Evolutionary conservation across 2,888 invertebrate species (phyloP).

Genomic region (Mimas tiliae): DNA sequence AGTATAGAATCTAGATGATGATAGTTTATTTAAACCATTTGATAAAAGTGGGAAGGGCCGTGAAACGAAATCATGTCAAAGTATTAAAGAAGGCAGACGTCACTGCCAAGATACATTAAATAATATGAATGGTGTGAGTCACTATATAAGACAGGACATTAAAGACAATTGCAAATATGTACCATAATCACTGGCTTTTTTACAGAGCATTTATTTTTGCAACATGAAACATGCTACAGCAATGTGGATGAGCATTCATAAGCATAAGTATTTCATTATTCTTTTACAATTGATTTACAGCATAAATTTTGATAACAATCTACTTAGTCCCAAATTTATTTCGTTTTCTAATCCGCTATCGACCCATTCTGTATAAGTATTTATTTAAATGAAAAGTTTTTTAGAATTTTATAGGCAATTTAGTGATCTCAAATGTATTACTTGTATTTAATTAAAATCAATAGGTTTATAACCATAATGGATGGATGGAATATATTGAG

Average conservation of each 20-base stretch:
- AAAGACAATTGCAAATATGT: slow-evolving; percentile 5
- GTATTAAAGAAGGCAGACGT: slow-evolving; percentile 1
- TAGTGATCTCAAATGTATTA: background rate
- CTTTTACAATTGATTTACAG: too few species aligned
- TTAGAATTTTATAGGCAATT: background rate
- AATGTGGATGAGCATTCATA: background rate
- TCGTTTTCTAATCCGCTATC: too few species aligned
- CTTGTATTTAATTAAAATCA: background rate
- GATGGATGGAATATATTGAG: background rate
- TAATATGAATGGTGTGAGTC: slow-evolving; percentile 12
- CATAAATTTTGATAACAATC: too few species aligned
- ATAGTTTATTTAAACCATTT: background rate
- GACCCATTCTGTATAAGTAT: too few species aligned
- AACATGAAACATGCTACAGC: background rate
- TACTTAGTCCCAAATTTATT: too few species aligned
- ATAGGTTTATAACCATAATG: slow-evolving; percentile 9
- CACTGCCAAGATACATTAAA: background rate
- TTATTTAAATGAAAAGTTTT: too few species aligned
- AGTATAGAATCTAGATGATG: background rate
- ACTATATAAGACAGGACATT: slow-evolving; percentile 12
- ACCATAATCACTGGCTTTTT: background rate
- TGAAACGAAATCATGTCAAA: background rate
- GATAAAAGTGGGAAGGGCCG: background rate
- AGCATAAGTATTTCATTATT: background rate
- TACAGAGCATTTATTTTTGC: slow-evolving; percentile 3